A percentile compares a stretch with the other conserved stretches of the same genome.
These are phyloP conservation scores for Hephaestus fuliginosus DNA, from an alignment of 2,797 vertebrate genomes.

Conservation along the genomic window DNA sequence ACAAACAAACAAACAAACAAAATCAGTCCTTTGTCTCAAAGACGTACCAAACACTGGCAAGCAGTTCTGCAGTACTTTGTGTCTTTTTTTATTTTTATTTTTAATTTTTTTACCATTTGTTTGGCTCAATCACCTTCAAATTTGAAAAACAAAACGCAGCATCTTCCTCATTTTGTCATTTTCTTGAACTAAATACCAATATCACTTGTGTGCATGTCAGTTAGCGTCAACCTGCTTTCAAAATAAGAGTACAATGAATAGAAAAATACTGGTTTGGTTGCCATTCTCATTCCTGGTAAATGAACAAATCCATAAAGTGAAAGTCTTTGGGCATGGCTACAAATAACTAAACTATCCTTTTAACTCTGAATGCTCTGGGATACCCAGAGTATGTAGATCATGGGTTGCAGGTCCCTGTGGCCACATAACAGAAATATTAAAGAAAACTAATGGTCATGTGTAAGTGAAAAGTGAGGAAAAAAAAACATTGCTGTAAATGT, in stretches of 20 bases:
- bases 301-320: constrained; percentile 18
- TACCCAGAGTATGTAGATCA: constrained; percentile 43
- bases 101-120: background rate
- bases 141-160: constrained; percentile 15
- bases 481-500: constrained; percentile 16
- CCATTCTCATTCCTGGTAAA: constrained; percentile 19
- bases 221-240: constrained; percentile 22
- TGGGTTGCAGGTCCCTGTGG: constrained; percentile 41
- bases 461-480: constrained; percentile 20
- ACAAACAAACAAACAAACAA: background rate
- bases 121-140: background rate
- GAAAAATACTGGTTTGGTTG: constrained; percentile 29
- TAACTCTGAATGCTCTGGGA: constrained; percentile 34
- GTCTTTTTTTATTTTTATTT: constrained; percentile 8
- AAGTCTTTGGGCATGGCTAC: constrained; percentile 17
- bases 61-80: constrained; percentile 24
- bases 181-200: constrained; percentile 8
- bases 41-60: background rate
- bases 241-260: constrained; percentile 3
- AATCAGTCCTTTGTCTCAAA: background rate
- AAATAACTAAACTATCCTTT: background rate
- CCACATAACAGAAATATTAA: constrained; percentile 21
- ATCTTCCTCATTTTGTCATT: background rate
- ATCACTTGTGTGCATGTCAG: constrained; percentile 32
- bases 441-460: constrained; percentile 18